A percentile compares a stretch with the other conserved stretches of the same genome.
Conservation (phyloP, 53 echinoderm and acorn worm genomes). For the Henricia sp. region DNA sequence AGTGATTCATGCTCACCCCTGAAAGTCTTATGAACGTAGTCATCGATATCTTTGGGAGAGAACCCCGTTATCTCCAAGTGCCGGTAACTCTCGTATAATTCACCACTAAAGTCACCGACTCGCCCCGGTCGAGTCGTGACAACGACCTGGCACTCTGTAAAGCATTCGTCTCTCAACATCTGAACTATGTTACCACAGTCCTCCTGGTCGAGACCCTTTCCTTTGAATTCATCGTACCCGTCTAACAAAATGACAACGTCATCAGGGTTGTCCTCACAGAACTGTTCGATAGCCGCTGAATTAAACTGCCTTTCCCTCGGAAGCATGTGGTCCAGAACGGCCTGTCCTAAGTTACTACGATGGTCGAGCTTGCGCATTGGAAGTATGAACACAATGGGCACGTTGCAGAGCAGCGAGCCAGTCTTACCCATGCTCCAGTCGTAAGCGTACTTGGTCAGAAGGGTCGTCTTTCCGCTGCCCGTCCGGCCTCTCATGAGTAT, state of each 20-base stretch:
- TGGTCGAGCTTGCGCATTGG: constrained; percentile 70
- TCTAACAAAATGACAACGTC: constrained; percentile 64
- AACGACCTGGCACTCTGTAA: constrained; percentile 47
- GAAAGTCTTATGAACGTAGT: constrained; percentile 63
- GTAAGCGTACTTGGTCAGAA: constrained; percentile 61
- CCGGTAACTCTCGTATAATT: constrained; percentile 64
- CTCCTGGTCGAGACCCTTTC: constrained; percentile 63
- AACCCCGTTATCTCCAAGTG: constrained; percentile 72
- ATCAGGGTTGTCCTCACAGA: constrained; percentile 50
- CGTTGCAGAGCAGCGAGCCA: constrained; percentile 15
- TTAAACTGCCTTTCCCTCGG: constrained; percentile 29
- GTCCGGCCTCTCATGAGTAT: constrained; percentile 63
- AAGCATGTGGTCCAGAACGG: constrained; percentile 56
- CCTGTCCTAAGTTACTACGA: constrained; percentile 61
- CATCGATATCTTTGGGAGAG: constrained; percentile 57
- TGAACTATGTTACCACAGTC: constrained; percentile 67
- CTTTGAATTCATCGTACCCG: constrained; percentile 77
- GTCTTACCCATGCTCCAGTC: constrained; percentile 50
- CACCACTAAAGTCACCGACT: constrained; percentile 57
- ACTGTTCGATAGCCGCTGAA: constrained; percentile 55
- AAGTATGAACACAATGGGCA: constrained; percentile 50
- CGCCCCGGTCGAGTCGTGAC: constrained; percentile 68
- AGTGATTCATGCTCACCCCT: constrained; percentile 23
- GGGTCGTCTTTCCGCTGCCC: constrained; percentile 71
- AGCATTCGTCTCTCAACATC: constrained; percentile 59